Base-by-base conservation (phyloP, 1,140 invertebrate genomes). In the Oreohelix idahoensis region DNA sequence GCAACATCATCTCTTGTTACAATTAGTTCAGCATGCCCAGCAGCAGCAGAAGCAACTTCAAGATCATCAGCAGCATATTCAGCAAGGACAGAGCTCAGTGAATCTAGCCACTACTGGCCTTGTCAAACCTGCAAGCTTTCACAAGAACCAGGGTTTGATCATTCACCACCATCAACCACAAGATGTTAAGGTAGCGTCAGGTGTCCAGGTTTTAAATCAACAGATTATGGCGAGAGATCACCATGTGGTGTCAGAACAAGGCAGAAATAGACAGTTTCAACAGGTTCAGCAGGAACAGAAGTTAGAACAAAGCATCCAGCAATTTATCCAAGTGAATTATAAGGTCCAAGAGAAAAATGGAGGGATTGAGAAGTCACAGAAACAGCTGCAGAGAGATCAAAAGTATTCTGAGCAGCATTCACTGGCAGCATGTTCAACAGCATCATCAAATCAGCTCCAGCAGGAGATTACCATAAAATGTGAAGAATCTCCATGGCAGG, bases 1-100 rank as follows among this genome's bases (percentile, higher is more conserved):
- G 69, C 35, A 26, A 26, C 71, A 42, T 49, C 71, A 74, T 26
- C 39, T 77, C 2, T 53, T 77, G 29, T 23, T 77, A 26, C 42
- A 77, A 2, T 77, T 77, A 35, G 75, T 77, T 4, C 75, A 77
- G 36, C 75, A 77, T 32, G 45, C 51, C 1, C 75, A 77, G 49
- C 75, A 77, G 35, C 26, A 49, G 53, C 39, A 77, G 49, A 32
- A 13, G 29, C 53, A 58, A 23, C 53, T 58, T 5, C 53, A 58
- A 20, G 53, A 58, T 58, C 74, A 76, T 4, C 74, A 76, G 42
- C 74, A 76, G 26, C 74, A 11, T 39, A 13, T 8, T 13, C 74
- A 76, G 11, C 69, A 71, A n/a, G 1, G 10, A 35, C 53, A 58
- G 23, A 58, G 53, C 15, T 23, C 53, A 58, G 15, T 58, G 53